Evolutionary conservation across 1,140 invertebrate genomes (phyloP).

Genomic region (Colletes latitarsis): DNA sequence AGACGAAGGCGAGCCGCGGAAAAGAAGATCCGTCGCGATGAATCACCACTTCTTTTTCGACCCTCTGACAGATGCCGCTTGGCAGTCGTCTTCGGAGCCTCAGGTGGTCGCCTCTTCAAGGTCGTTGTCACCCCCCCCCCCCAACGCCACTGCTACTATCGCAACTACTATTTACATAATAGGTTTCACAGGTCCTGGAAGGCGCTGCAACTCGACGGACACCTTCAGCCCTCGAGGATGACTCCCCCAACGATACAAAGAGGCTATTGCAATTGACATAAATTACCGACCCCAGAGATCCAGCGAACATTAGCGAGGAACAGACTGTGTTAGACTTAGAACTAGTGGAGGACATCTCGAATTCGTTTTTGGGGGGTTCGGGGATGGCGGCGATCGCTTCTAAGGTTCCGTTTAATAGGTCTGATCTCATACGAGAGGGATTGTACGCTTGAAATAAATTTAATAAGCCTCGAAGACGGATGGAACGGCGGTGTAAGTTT

Average conservation of each 20-base stretch:
- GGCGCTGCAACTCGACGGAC: too few species aligned
- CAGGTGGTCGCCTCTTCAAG: conserved; percentile 51
- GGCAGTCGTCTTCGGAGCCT: conserved; percentile 21
- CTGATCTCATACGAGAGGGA: conserved; percentile 1
- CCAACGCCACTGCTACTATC: too few species aligned
- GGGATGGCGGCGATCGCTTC: background rate
- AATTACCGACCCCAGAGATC: too few species aligned
- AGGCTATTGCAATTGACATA: too few species aligned
- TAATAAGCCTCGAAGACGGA: background rate
- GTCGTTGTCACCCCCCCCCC: conserved; percentile 2
- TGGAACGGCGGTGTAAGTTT: conserved; percentile 7
- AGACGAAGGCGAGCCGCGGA: conserved; percentile 27
- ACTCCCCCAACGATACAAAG: too few species aligned
- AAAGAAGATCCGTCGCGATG: conserved; percentile 47
- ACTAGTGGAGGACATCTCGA: conserved; percentile 19
- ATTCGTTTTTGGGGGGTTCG: conserved; percentile 1
- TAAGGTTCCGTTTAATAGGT: conserved; percentile 7
- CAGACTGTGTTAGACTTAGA: too few species aligned
- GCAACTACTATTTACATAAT: too few species aligned
- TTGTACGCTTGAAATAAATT: conserved; percentile 36
- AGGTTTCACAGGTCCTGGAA: too few species aligned
- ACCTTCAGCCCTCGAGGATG: too few species aligned
- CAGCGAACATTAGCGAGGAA: too few species aligned
- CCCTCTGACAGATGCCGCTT: background rate
- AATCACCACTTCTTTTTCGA: conserved; percentile 52